Percentiles rank a stretch among this genome's conserved stretches.
phyloP scores from a whole-genome alignment of 2,888 invertebrate species.

The Diplazon laetatorius region DNA sequence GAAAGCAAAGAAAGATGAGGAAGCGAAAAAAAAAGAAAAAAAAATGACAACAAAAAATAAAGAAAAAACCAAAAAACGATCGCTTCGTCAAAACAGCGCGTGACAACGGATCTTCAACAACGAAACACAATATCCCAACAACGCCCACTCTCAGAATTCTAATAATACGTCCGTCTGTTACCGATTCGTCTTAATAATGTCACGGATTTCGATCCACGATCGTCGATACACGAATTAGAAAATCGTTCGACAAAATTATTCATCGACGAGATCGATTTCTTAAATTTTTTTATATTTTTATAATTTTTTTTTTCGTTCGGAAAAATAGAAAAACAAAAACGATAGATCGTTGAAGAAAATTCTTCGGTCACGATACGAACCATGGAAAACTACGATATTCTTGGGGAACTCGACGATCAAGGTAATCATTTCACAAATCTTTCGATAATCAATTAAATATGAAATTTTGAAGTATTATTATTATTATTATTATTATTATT shows the following conservation, averaged over 20 bases:
- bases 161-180: conserved; percentile 67
- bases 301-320: conserved; percentile 19
- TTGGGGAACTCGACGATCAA: conserved; percentile 67
- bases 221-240: no score
- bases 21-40: conserved; percentile 8
- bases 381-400: conserved; percentile 69
- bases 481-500: neutral
- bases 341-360: conserved; percentile 2
- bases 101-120: conserved; percentile 68
- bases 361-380: conserved; percentile 9
- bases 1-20: conserved; percentile 5
- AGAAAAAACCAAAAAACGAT: conserved; percentile 62
- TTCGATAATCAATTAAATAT: neutral
- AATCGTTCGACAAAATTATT: neutral
- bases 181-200: conserved; percentile 67
- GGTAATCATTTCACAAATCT: conserved; percentile 61
- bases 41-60: conserved; percentile 24
- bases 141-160: conserved; percentile 67
- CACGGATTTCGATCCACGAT: conserved; percentile 60
- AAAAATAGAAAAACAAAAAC: no score
- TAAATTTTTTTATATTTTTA: conserved; percentile 12
- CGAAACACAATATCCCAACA: conserved; percentile 73
- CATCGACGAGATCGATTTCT: no score
- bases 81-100: conserved; percentile 64
- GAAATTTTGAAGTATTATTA: neutral